Evolutionary conservation across 2,113 vertebrate species (phyloP), one percentile per base, ranked within the genome.

Genomic region (Notarius quadriscutis): DNA sequence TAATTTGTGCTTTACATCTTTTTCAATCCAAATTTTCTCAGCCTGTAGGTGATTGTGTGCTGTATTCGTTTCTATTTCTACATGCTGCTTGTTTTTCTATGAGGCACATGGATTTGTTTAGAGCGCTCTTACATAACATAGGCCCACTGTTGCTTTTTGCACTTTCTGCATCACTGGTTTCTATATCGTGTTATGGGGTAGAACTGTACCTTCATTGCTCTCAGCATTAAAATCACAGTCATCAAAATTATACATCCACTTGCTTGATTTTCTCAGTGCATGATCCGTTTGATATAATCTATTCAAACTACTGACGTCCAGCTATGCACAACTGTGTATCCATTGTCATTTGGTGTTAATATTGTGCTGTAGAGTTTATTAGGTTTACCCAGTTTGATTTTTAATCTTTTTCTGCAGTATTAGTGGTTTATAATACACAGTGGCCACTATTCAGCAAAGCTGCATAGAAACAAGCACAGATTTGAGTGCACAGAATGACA

Each of bases 161-260:
- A 79, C n/a, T 57, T 57, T 79, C 77, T 79, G 77, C 78, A 34
- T 80, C 78, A 58, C 2, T 58, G 27, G 55, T 80, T 58, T 80
- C 53, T 20, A 17, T 22, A 6, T 80, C 7, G 4, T 27, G 50
- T 27, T 17, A 27, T 55, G 51, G 27, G n/a, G 18, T 77, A 51
- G 50, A 79, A 55, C 75, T 79, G 75, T 53, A 51, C 51, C 53
- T 15, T 55, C 25, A 14, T n/a, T 27, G n/a, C 53, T 58, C 53
- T 58, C 78, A 30, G 30, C 17, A 55, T 27, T 55, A 79, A 55
- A 55, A 30, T 79, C 55, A 27, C 51, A 80, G 27, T 18, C 58
- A 34, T 57, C 17, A 34, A 34, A 80, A 57, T 15, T 8, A 25
- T 50, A 12, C 0, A 22, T 22, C 9, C 11, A 50, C 18, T 25